Evolutionary conservation across 2,797 vertebrate genomes (phyloP).

Genomic region (Lepilemur septentrionalis): DNA sequence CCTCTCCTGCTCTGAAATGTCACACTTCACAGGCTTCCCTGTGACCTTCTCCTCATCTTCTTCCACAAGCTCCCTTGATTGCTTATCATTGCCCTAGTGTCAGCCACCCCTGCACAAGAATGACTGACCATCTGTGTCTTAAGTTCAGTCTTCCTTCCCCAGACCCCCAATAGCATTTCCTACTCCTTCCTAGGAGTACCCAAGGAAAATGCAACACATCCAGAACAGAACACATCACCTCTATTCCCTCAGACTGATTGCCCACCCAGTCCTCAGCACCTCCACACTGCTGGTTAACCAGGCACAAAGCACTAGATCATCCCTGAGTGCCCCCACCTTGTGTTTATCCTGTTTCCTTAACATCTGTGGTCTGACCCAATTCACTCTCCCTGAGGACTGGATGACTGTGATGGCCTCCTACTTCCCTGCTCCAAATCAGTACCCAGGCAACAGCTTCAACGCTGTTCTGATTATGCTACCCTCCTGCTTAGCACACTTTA

Average conservation of each 20-base stretch:
- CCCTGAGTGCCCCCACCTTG: neutral
- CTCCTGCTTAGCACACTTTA: neutral
- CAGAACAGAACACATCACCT: neutral
- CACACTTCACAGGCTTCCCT: too few species aligned
- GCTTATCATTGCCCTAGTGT: neutral
- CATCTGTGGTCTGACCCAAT: neutral
- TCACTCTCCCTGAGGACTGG: neutral
- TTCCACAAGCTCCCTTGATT: neutral
- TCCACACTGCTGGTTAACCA: neutral
- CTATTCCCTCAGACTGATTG: neutral
- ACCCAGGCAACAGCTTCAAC: neutral
- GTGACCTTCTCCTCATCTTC: too few species aligned
- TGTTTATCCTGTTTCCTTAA: neutral
- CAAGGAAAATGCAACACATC: neutral
- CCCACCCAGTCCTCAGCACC: neutral
- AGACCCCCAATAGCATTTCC: neutral
- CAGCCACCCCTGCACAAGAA: neutral
- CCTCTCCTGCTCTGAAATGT: neutral
- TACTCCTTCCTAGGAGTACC: neutral
- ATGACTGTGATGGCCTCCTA: neutral
- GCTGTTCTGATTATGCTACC: neutral
- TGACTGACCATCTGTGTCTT: neutral
- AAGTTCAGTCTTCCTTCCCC: neutral
- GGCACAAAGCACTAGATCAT: neutral
- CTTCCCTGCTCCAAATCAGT: neutral